Conservation (phyloP, 2,888 invertebrate species). For the Hypercompe scribonia region DNA sequence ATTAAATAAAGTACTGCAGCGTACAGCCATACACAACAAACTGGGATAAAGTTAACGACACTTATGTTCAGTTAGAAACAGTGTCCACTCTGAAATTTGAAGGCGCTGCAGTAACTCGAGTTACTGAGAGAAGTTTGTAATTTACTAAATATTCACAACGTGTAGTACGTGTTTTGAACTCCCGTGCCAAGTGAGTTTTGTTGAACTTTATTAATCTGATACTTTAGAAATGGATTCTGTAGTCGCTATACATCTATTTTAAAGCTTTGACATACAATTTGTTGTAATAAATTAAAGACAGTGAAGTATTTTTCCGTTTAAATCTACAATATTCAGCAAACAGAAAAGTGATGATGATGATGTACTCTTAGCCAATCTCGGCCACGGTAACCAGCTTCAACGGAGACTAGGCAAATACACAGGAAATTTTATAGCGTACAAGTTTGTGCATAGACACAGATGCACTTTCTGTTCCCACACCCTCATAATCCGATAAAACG, state of each 20-base stretch:
- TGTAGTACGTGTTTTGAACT: constrained; percentile 29
- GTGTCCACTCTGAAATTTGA: constrained; percentile 25
- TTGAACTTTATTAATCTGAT: constrained; percentile 30
- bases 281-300: not conserved
- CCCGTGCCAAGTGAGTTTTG: constrained; percentile 20
- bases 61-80: constrained; percentile 22
- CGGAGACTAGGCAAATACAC: too few relatives aligned
- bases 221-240: constrained; percentile 17
- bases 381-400: too few relatives aligned
- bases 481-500: too few relatives aligned
- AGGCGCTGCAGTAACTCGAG: not conserved
- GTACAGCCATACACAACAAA: not conserved
- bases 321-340: too few relatives aligned
- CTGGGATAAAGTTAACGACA: constrained; percentile 16
- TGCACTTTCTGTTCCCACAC: too few relatives aligned
- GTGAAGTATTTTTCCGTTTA: too few relatives aligned
- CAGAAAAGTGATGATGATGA: too few relatives aligned
- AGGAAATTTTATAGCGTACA: too few relatives aligned
- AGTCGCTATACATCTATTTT: not conserved
- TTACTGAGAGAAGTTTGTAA: constrained; percentile 22
- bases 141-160: constrained; percentile 28
- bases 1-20: not conserved
- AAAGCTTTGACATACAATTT: not conserved
- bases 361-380: too few relatives aligned
- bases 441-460: too few relatives aligned